phyloP scores from a whole-genome alignment of 2,888 invertebrate species.

The Lypha dubia region DNA sequence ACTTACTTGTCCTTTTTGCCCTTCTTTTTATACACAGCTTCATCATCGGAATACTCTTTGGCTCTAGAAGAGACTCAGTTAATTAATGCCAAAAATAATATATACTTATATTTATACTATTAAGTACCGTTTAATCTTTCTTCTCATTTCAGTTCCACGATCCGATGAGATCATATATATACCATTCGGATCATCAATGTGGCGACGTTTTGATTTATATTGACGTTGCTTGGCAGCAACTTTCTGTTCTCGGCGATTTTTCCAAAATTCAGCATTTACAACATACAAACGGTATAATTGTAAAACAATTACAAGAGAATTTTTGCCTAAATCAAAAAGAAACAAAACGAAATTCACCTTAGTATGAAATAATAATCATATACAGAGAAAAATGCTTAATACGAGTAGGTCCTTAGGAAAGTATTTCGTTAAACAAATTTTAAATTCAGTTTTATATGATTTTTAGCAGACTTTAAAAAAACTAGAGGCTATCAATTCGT shows the following conservation, averaged over 20 bases:
- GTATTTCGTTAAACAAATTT: too few species aligned
- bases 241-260: constrained; percentile 81
- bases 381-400: not conserved
- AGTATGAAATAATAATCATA: not conserved
- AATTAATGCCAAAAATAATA: not conserved
- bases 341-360: not conserved
- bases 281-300: constrained; percentile 93
- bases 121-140: constrained; percentile 79
- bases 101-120: not conserved
- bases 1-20: constrained; percentile 79
- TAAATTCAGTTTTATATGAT: too few species aligned
- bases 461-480: too few species aligned
- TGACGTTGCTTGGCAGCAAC: constrained; percentile 76
- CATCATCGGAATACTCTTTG: constrained; percentile 79
- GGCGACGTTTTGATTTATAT: constrained; percentile 79
- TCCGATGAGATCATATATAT: constrained; percentile 85
- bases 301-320: constrained; percentile 92
- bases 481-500: too few species aligned
- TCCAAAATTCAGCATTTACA: constrained; percentile 88
- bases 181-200: constrained; percentile 82
- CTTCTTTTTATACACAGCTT: constrained; percentile 78
- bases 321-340: constrained; percentile 85
- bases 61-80: constrained; percentile 73
- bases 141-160: constrained; percentile 79
- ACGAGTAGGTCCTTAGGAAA: too few species aligned